Evolutionary conservation across 2,113 vertebrate genomes (phyloP), one percentile per base, ranked within the genome.

Genomic region (Elanus axillaris): DNA sequence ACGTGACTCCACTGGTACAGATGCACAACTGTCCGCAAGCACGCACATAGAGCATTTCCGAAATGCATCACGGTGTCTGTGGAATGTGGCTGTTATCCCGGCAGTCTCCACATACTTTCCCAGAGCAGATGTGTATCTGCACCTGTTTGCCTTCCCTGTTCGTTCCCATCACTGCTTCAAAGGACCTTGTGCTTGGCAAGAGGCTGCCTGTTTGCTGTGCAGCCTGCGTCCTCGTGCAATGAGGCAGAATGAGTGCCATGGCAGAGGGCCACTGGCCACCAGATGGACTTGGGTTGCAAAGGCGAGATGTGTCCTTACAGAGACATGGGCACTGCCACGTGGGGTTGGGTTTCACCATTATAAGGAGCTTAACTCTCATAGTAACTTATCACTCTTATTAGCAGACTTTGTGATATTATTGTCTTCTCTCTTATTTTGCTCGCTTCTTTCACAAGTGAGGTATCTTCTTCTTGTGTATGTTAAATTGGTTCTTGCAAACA

Each of bases 161-260:
- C 0, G 0, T 71, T 96, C 42, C 60, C 72, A 67, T 25, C 59
- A 11, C 26, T 58, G 16, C 82, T 90, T 95, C 64, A 90, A 88
- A 97, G 67, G 72, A 55, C 40, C 38, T 17, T 10, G 42, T 1
- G 0, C 42, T 86, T 50, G 1, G 2, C 38, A 40, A 67, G 29
- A 0, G 0, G 11, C 42, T 34, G 13, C 55, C 23, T 43, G 16
- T 34, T 77, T 55, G 31, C n/a, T 42, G 27, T 43, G 53, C 12
- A 50, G 34, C 22, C 32, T 17, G 29, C 76, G 63, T 66, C 69
- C 74, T 52, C 1, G 0, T 31, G 45, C 62, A 93, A 9, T 58
- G n/a, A n/a, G n/a, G n/a, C n/a, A n/a, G n/a, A n/a, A n/a, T 0
- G 27, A 50, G 11, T 19, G 59, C 6, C 1, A 0, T 43, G 64